phyloP scores from a whole-genome alignment of 2,113 vertebrate species.

The Cyanoramphus novaezelandiae region DNA sequence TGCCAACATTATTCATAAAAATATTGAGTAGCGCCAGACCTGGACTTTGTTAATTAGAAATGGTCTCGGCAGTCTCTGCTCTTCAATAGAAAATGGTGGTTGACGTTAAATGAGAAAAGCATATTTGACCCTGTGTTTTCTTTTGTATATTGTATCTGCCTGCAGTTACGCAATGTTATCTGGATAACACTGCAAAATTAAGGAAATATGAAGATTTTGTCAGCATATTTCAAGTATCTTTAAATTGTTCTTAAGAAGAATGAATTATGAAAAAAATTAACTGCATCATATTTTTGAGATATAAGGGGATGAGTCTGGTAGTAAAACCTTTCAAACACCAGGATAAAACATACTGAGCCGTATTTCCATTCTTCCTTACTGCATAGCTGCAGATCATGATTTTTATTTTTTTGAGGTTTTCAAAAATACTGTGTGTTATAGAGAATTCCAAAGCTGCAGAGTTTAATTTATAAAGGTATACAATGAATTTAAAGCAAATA shows the following conservation, averaged over 20 bases:
- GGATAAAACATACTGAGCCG: background rate
- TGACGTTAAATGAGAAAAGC: background rate
- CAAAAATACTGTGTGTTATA: background rate
- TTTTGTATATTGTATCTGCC: background rate
- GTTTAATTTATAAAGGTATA: background rate
- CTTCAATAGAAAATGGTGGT: background rate
- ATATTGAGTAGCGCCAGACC: background rate
- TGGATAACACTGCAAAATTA: background rate
- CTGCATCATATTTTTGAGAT: background rate
- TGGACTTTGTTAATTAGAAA: conserved; percentile 9
- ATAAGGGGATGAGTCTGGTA: background rate
- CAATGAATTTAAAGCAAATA: background rate
- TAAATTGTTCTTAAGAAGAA: background rate
- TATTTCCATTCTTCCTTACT: background rate
- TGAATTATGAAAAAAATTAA: background rate
- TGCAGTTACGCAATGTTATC: background rate
- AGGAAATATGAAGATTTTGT: background rate
- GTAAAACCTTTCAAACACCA: background rate
- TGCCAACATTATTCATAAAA: background rate
- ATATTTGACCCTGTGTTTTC: background rate
- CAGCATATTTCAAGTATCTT: background rate
- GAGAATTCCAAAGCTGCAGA: background rate
- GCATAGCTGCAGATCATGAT: background rate
- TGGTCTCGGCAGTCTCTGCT: background rate
- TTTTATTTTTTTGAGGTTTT: background rate